Percentiles rank a stretch among this genome's conserved stretches.
Conservation (phyloP, 2,888 invertebrate species). For the Punctoribates punctum region DNA sequence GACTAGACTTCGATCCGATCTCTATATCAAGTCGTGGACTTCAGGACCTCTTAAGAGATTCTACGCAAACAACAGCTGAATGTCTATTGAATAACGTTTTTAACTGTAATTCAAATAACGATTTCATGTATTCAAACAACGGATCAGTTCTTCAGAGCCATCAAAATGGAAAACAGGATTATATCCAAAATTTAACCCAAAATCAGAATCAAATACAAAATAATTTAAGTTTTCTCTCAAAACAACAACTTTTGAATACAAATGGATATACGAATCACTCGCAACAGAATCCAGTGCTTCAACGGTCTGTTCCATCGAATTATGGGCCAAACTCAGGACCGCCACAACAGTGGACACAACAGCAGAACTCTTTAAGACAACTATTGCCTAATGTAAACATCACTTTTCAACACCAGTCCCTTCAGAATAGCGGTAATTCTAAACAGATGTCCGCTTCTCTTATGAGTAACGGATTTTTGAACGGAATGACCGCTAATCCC, state of each 20-base stretch:
- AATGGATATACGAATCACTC: background rate
- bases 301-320: slow-evolving; percentile 2
- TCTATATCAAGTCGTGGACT: slow-evolving; percentile 44
- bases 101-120: background rate
- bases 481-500: background rate
- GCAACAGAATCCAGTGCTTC: too few relatives aligned
- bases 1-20: slow-evolving; percentile 46
- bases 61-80: background rate
- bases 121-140: background rate
- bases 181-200: too few relatives aligned
- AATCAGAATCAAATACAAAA: slow-evolving; percentile 15
- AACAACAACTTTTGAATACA: background rate
- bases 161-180: background rate
- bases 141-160: background rate
- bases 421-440: background rate
- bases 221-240: background rate
- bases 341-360: slow-evolving; percentile 46
- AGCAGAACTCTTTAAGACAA: slow-evolving; percentile 57
- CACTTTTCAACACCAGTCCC: slow-evolving; percentile 52
- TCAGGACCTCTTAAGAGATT: slow-evolving; percentile 41
- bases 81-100: background rate
- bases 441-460: background rate
- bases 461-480: background rate
- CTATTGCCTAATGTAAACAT: slow-evolving; percentile 57
- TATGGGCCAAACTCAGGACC: background rate